Conservation (phyloP, 2,797 vertebrate species). For the Miichthys miiuy region DNA sequence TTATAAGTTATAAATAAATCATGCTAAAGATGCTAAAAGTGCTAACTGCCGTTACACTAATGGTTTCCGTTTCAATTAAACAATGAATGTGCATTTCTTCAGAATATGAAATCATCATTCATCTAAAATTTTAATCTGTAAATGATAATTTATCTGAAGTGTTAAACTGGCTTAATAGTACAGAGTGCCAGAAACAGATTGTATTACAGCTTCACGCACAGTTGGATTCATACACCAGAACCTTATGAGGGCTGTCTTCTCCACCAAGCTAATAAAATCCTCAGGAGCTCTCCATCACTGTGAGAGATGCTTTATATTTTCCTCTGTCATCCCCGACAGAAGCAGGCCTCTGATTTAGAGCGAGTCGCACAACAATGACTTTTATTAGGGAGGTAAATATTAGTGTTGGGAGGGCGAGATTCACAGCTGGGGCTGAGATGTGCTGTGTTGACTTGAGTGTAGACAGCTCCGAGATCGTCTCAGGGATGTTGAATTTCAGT, state of each 20-base stretch:
- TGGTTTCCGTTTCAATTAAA: neutral
- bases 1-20: neutral
- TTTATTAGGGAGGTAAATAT: conserved; percentile 79
- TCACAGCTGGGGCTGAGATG: conserved; percentile 50
- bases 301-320: conserved; percentile 69
- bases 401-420: conserved; percentile 54
- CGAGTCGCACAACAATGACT: conserved; percentile 56
- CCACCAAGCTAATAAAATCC: conserved; percentile 66
- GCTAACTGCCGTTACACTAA: neutral
- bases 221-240: conserved; percentile 49
- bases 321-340: conserved; percentile 66
- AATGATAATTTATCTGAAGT: conserved; percentile 39
- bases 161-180: conserved; percentile 38
- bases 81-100: conserved; percentile 15
- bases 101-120: conserved; percentile 32
- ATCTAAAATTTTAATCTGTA: conserved; percentile 42
- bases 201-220: conserved; percentile 44
- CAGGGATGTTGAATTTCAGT: conserved; percentile 35
- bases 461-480: conserved; percentile 23
- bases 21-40: neutral
- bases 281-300: conserved; percentile 59
- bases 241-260: conserved; percentile 53
- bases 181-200: conserved; percentile 34
- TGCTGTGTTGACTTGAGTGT: conserved; percentile 7
- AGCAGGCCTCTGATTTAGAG: conserved; percentile 73